phyloP scores from a whole-genome alignment of 2,797 vertebrate genomes.

The Margarornis squamiger region DNA sequence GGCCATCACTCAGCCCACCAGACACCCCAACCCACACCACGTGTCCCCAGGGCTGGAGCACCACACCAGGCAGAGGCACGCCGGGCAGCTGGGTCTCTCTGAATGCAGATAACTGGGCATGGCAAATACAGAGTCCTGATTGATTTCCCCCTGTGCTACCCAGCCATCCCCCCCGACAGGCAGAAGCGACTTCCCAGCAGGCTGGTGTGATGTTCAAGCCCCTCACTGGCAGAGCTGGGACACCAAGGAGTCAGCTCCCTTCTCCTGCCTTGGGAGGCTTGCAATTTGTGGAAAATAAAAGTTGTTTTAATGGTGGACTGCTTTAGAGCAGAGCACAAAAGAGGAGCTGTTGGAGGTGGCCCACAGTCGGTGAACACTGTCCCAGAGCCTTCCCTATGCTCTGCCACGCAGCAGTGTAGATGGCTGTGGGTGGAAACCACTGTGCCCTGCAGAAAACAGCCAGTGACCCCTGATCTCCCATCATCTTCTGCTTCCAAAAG shows the following conservation, averaged over 20 bases:
- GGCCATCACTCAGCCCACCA: background rate
- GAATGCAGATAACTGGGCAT: background rate
- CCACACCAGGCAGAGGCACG: background rate
- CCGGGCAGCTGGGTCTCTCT: background rate
- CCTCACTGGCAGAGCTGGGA: background rate
- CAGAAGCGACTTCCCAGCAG: background rate
- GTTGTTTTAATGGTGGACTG: background rate
- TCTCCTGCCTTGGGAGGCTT: background rate
- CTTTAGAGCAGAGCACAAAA: background rate
- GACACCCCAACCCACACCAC: accelerated
- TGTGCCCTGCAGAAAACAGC: background rate
- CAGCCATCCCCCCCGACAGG: background rate
- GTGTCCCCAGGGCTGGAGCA: background rate
- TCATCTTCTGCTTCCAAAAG: background rate
- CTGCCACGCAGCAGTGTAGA: background rate
- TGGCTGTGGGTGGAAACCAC: background rate
- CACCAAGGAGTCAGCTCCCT: background rate
- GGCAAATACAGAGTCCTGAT: background rate
- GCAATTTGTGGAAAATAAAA: background rate
- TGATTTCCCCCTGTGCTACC: accelerated
- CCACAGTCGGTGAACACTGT: background rate
- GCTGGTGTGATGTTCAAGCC: background rate
- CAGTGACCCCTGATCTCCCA: background rate
- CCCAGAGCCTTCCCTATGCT: background rate
- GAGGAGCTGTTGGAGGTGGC: background rate